Percentiles rank a stretch among this genome's conserved stretches.
Conservation (phyloP, 2,888 invertebrate genomes). For the Crematogaster levior region DNA sequence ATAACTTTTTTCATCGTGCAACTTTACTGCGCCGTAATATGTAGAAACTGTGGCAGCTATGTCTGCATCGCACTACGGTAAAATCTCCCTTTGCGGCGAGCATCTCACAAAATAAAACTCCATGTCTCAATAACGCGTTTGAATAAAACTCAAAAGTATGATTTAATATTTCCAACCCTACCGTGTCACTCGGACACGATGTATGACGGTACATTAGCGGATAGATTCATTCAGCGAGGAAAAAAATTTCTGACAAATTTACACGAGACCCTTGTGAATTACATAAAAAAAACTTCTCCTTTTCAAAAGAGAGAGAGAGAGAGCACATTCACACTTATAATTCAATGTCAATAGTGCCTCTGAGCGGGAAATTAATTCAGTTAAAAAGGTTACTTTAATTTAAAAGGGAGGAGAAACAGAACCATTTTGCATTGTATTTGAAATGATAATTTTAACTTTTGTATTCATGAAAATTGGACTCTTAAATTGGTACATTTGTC, state of each 20-base stretch:
- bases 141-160: slow-evolving; percentile 38
- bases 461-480: slow-evolving; percentile 43
- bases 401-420: not conserved
- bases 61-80: slow-evolving; percentile 26
- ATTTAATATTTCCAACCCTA: slow-evolving; percentile 29
- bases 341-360: slow-evolving; percentile 24
- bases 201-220: not conserved
- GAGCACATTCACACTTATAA: slow-evolving; percentile 23
- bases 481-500: slow-evolving; percentile 35
- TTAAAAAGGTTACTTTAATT: slow-evolving; percentile 14
- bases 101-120: slow-evolving; percentile 28
- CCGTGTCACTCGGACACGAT: not conserved
- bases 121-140: slow-evolving; percentile 19
- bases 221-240: not conserved
- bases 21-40: slow-evolving; percentile 38
- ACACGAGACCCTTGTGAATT: not conserved
- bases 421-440: slow-evolving; percentile 7
- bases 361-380: slow-evolving; percentile 21
- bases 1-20: slow-evolving; percentile 42
- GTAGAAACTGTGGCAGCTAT: slow-evolving; percentile 34
- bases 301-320: not conserved
- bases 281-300: not conserved
- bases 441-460: slow-evolving; percentile 41
- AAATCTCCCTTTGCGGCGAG: slow-evolving; percentile 3
- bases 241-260: slow-evolving; percentile 22